Evolutionary conservation across 2,113 vertebrate genomes (phyloP), one percentile per base, ranked within the genome.

Genomic region (Rhagologus leucostigma): DNA sequence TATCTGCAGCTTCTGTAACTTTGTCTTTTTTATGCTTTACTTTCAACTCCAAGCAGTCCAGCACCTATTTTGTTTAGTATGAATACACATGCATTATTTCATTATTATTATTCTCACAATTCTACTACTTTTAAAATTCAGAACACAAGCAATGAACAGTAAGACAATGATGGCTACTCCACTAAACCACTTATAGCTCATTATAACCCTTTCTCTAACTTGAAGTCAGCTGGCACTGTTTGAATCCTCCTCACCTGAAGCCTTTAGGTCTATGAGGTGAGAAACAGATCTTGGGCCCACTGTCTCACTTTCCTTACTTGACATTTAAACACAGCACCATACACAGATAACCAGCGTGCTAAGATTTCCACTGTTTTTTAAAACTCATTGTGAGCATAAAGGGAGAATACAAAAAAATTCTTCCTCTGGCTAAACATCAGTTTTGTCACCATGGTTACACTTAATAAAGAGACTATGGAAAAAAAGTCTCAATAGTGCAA

Each of bases 1-100:
- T 96, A 50, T 97, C 90, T 19, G 89, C 78, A 91, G 91, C 44
- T 63, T 97, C 87, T 79, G 74, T 64, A 91, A 97, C 73, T 90
- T 78, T 84, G 5, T 89, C 83, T 76, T 92, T 96, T 52, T 98
- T 93, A 41, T 87, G 83, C 93, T 97, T 97, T 88, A 93, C 33
- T 95, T 97, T 80, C 32, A 33, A 63, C 57, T 98, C 94, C 86
- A 97, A 93, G 19, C 65, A 78, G 71, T 97, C 96, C 57, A 98
- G 97, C 19, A 94, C 59, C 98, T 98, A 22, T 89, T 77, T 95
- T n/a, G 32, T 95, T 88, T 21, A 88, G 82, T 33, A 57, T 16
- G 16, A 95, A 96, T 11, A 93, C 47, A 47, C 60, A 84, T 18
- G 6, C 44, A 89, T 56, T 69, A 95, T 53, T 39, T 80, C 57